Percentiles rank a stretch among this genome's conserved stretches.
phyloP scores from a whole-genome alignment of 2,888 invertebrate species.

The Temnothorax rugatulus region DNA sequence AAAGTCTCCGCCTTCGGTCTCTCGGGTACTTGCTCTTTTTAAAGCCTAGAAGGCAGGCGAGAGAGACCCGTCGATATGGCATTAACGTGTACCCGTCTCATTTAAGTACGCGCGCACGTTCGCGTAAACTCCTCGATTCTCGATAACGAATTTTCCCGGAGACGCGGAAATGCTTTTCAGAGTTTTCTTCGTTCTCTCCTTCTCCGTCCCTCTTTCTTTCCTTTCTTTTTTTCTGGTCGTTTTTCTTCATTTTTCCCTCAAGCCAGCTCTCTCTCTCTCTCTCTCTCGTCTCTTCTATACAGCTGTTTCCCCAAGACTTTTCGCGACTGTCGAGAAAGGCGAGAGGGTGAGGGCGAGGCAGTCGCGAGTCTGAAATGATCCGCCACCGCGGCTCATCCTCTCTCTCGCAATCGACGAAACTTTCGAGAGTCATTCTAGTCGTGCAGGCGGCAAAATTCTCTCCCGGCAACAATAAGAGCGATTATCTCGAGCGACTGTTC shows the following conservation, averaged over 20 bases:
- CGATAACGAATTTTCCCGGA: slow-evolving; percentile 78
- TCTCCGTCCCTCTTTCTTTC: neutral
- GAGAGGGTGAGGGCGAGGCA: neutral
- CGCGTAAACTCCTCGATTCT: slow-evolving; percentile 76
- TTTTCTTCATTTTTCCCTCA: neutral
- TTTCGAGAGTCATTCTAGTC: slow-evolving; percentile 51
- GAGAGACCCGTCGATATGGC: slow-evolving; percentile 50
- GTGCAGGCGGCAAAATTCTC: slow-evolving; percentile 59
- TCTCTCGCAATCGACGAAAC: slow-evolving; percentile 53
- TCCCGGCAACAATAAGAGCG: slow-evolving; percentile 65
- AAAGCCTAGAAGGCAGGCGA: slow-evolving; percentile 27
- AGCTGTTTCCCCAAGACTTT: slow-evolving; percentile 64
- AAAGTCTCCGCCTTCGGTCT: slow-evolving; percentile 24
- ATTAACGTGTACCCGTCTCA: slow-evolving; percentile 72
- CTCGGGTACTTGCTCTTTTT: slow-evolving; percentile 19
- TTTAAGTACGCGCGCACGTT: slow-evolving; percentile 76
- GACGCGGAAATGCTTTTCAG: slow-evolving; percentile 75
- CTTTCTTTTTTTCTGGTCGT: neutral
- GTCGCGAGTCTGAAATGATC: slow-evolving; percentile 57
- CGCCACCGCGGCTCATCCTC: slow-evolving; percentile 44
- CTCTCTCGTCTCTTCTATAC: slow-evolving; percentile 29
- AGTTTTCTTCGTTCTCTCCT: slow-evolving; percentile 34
- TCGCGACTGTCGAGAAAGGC: slow-evolving; percentile 40
- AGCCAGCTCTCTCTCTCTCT: neutral
- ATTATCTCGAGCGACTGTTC: slow-evolving; percentile 64